These are phyloP conservation scores for Scaptomyza parva DNA, from an alignment of 2,888 invertebrate species.

Conservation along the genomic window DNA sequence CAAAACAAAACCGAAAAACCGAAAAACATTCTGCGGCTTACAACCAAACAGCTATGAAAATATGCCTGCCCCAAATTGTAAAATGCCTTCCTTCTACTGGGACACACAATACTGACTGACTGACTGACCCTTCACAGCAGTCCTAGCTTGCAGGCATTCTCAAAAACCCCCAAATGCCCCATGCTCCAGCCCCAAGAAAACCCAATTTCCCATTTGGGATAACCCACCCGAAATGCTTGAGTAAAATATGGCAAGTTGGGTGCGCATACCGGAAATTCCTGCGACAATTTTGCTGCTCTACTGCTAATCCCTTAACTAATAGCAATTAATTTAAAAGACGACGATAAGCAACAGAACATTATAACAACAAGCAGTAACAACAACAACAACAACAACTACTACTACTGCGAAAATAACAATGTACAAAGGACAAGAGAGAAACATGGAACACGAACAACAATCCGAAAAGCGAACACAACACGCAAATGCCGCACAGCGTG, in stretches of 20 bases:
- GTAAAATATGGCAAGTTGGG: constrained; percentile 74
- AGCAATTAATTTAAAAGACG: constrained; percentile 83
- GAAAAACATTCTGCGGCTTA: constrained; percentile 59
- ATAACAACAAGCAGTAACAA: constrained; percentile 34
- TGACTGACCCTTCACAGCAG: constrained; percentile 29
- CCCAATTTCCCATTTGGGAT: background rate
- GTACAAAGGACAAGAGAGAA: constrained; percentile 33
- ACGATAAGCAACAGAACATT: constrained; percentile 75
- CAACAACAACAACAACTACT: constrained; percentile 16
- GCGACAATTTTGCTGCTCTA: constrained; percentile 76
- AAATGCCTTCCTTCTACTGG: constrained; percentile 2
- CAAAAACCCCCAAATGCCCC: no score
- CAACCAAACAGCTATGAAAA: constrained; percentile 51
- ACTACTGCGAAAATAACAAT: constrained; percentile 12
- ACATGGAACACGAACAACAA: constrained; percentile 50
- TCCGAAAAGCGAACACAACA: constrained; percentile 49
- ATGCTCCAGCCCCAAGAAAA: background rate
- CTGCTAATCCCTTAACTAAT: constrained; percentile 82
- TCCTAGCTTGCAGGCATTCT: constrained; percentile 6
- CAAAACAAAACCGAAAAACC: constrained; percentile 21
- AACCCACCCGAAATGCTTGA: constrained; percentile 39
- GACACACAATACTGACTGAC: background rate
- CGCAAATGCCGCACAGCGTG: constrained; percentile 75
- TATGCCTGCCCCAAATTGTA: constrained; percentile 39
- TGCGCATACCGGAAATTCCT: constrained; percentile 80